phyloP scores from a whole-genome alignment of 2,113 vertebrate species.

The Sus scrofa region T2T-Sscrofa CM000829.6:68877501-68878000 shows the following conservation, averaged over 20 bases:
- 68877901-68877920: background rate
- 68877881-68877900: background rate
- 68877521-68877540: background rate
- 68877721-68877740: too few relatives aligned
- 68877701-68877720: too few relatives aligned
- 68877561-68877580: background rate
- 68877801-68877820: background rate
- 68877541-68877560: background rate
- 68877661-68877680: background rate
- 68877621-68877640: background rate
- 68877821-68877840: slow-evolving; percentile 20
- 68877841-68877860: background rate
- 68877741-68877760: too few relatives aligned
- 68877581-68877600: background rate
- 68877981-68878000: background rate
- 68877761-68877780: too few relatives aligned
- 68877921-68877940: background rate
- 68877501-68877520: background rate
- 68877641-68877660: background rate
- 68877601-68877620: background rate
- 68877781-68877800: too few relatives aligned
- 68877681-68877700: too few relatives aligned
- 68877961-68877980: background rate
- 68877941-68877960: background rate
- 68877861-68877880: background rate